A percentile compares a stretch with the other conserved stretches of the same genome.
Conservation (phyloP, 2,888 invertebrate genomes). For the Eulithis testata region DNA sequence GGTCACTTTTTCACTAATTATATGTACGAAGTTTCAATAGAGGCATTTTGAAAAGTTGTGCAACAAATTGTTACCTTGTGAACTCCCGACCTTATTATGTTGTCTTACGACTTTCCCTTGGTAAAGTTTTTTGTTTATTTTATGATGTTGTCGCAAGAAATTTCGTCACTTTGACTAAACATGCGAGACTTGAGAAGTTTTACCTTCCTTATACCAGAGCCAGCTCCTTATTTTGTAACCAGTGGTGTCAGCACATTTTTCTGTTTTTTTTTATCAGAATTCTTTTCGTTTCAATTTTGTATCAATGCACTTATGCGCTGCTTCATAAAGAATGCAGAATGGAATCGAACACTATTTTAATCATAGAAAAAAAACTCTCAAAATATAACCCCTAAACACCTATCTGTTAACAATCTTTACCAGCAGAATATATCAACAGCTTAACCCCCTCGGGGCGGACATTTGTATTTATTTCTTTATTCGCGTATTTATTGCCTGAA, state of each 20-base stretch:
- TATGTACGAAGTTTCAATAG: too few relatives aligned
- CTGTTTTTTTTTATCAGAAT: neutral
- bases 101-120: slow-evolving; percentile 52
- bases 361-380: too few relatives aligned
- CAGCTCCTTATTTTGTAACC: slow-evolving; percentile 8
- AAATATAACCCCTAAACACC: neutral
- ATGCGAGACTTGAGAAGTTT: slow-evolving; percentile 44
- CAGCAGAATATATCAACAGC: slow-evolving; percentile 56
- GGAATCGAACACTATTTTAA: too few relatives aligned
- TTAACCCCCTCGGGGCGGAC: slow-evolving; percentile 53
- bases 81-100: slow-evolving; percentile 41
- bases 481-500: slow-evolving; percentile 65
- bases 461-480: slow-evolving; percentile 43
- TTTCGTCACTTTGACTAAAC: slow-evolving; percentile 47
- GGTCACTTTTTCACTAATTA: too few relatives aligned
- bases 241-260: neutral
- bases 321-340: too few relatives aligned
- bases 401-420: slow-evolving; percentile 43
- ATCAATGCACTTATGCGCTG: too few relatives aligned
- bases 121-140: slow-evolving; percentile 57
- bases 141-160: slow-evolving; percentile 48
- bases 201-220: slow-evolving; percentile 11
- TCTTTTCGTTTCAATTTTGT: too few relatives aligned
- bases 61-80: neutral
- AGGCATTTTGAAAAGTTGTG: neutral